A percentile compares a stretch with the other conserved stretches of the same genome.
These are phyloP conservation scores for Hyposmocoma kahamanoa DNA, from an alignment of 1,140 invertebrate species.

Conservation along the genomic window DNA sequence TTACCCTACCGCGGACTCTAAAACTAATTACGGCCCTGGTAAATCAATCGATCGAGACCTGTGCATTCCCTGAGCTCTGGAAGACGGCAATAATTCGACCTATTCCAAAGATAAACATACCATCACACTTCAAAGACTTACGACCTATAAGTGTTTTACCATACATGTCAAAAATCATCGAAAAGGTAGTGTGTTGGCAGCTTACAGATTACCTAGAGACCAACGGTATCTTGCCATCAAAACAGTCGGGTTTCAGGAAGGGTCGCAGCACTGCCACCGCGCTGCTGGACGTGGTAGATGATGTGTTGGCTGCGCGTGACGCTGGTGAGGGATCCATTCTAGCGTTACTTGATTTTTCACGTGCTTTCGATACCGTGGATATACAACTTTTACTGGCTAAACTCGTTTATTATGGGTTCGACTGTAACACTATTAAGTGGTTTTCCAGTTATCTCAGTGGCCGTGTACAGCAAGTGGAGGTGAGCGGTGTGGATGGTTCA, in stretches of 20 bases:
- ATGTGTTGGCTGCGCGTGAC: not conserved
- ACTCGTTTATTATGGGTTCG: not conserved
- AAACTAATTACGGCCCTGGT: not conserved
- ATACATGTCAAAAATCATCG: slow-evolving; percentile 11
- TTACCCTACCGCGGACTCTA: slow-evolving; percentile 4
- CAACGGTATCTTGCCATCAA: slow-evolving; percentile 12
- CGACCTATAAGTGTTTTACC: slow-evolving; percentile 9
- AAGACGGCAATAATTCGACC: slow-evolving; percentile 1
- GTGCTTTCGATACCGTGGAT: not conserved
- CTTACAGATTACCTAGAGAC: slow-evolving; percentile 8
- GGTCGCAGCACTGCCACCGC: not conserved
- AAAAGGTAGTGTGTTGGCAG: slow-evolving; percentile 15
- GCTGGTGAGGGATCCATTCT: not conserved
- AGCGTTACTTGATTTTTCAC: not conserved
- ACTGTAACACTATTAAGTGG: not conserved
- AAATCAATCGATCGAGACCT: not conserved
- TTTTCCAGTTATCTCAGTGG: not conserved
- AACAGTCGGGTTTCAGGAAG: not conserved
- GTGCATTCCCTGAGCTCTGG: slow-evolving; percentile 1
- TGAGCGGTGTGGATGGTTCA: not conserved
- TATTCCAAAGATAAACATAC: not conserved
- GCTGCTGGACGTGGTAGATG: not conserved
- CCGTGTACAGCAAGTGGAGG: not conserved
- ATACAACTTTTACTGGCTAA: not conserved
- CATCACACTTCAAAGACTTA: not conserved